phyloP scores from a whole-genome alignment of 2,888 invertebrate genomes.

The Nebria brevicollis region DNA sequence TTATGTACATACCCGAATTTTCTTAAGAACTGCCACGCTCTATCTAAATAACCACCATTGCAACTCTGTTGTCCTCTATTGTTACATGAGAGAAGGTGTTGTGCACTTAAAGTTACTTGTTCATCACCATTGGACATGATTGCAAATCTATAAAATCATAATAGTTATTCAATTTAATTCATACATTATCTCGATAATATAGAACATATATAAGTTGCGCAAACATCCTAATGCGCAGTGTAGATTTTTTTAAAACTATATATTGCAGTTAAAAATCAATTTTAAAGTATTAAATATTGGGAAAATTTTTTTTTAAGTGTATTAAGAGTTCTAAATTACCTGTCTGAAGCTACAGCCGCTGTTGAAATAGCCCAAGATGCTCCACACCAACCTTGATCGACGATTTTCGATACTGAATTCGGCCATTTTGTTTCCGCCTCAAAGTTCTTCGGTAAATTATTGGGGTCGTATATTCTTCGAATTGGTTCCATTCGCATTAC shows the following conservation, averaged over 20 bases:
- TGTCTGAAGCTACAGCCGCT: conserved; percentile 81
- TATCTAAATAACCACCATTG: conserved; percentile 87
- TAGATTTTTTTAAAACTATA: background rate
- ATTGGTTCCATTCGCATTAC: conserved; percentile 71
- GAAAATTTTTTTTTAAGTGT: too few species aligned
- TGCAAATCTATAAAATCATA: conserved; percentile 69
- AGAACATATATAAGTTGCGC: too few species aligned
- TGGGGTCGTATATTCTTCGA: conserved; percentile 68
- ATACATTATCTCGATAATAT: too few species aligned
- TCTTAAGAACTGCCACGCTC: conserved; percentile 90
- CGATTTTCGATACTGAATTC: conserved; percentile 73
- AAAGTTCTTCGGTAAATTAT: conserved; percentile 74
- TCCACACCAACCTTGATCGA: conserved; percentile 83
- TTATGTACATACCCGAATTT: conserved; percentile 72
- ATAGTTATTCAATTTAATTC: background rate
- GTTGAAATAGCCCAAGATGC: conserved; percentile 95
- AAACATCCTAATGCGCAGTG: background rate
- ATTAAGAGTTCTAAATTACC: conserved; percentile 62
- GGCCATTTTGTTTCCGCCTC: conserved; percentile 83
- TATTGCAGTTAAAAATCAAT: background rate
- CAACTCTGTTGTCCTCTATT: conserved; percentile 82
- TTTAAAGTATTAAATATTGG: background rate
- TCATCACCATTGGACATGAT: conserved; percentile 87
- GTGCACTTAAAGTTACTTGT: conserved; percentile 78
- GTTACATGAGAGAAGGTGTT: conserved; percentile 89